Evolutionary conservation across 2,113 vertebrate species (phyloP).

Genomic region (Toxostoma redivivum): DNA sequence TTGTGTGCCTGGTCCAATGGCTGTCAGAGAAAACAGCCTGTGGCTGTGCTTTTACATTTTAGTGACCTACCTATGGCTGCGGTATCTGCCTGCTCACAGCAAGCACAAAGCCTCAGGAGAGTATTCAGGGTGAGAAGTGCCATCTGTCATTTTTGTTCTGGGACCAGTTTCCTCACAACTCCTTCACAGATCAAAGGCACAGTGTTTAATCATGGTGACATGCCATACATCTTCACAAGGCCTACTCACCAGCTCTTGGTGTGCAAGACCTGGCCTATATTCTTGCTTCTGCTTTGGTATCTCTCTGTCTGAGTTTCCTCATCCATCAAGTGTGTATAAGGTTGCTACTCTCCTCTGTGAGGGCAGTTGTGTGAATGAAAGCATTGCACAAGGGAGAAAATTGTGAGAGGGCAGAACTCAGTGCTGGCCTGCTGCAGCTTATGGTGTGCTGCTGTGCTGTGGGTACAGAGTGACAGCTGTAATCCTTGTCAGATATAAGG

Average conservation of each 20-base stretch:
- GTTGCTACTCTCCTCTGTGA: neutral
- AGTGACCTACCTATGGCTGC: neutral
- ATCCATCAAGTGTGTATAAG: neutral
- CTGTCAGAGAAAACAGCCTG: neutral
- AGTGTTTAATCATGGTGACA: neutral
- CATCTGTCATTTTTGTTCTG: neutral
- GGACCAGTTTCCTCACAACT: neutral
- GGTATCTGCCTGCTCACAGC: neutral
- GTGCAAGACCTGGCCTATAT: neutral
- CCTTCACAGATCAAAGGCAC: neutral
- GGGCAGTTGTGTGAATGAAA: neutral
- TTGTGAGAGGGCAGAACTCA: neutral
- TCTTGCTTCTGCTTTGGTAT: neutral
- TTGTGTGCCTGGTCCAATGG: rapidly evolving
- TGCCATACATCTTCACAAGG: neutral
- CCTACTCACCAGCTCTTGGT: neutral
- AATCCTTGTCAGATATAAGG: neutral
- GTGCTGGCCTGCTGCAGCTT: rapidly evolving
- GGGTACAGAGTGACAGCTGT: neutral
- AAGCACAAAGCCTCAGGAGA: neutral
- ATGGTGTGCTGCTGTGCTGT: rapidly evolving
- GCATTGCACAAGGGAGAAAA: neutral
- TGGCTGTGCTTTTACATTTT: neutral
- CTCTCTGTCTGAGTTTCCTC: neutral
- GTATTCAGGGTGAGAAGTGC: neutral